Base-by-base conservation (phyloP, 2,797 vertebrate species). In the Chelmon rostratus region DNA sequence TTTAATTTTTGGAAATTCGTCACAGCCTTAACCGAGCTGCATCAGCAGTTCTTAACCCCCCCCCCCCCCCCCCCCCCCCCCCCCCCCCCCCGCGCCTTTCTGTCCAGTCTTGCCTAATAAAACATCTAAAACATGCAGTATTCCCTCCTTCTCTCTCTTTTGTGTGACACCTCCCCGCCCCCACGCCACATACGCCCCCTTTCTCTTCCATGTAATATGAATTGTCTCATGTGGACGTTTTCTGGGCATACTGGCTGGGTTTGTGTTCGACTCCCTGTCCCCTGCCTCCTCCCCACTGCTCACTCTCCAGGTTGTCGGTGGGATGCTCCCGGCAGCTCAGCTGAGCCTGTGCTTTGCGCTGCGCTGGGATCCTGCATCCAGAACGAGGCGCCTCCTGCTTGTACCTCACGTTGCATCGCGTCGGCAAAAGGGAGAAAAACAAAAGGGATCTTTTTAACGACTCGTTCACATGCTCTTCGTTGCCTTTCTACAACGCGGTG, bases 241-340 rank as follows among this genome's bases (percentile, higher is more conserved):
- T 56, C 28, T 69, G 68, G 68, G 66, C 68, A 58, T 72, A 52
- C 2, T 59, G 73, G n/a, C 2, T 59, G 73, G n/a, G 38, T 59
- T 66, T 73, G 79, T 58, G 70, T 81, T 67, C 40, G 31, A 49
- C 57, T 67, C 65, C 63, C 62, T 5, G 53, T 65, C 46, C 79
- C 35, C 76, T 21, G 53, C 79, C 85, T 76, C 82, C 79, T 61
- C 71, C 84, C 40, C 67, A 11, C 81, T 44, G 72, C 82, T 76
- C 68, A 19, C 21, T 57, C 74, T 85, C 80, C 86, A 73, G 82
- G 71, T 78, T 84, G 89, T 75, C 84, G 72, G 89, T 88, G 84
- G 86, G 88, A 86, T 86, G 87, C 88, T 88, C 56, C 74, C 70
- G 81, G 87, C 84, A 82, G 81, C 82, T n/a, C 68, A 72, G 82